phyloP scores from a whole-genome alignment of 2,888 invertebrate genomes.

The Agrochola lychnidis region DNA sequence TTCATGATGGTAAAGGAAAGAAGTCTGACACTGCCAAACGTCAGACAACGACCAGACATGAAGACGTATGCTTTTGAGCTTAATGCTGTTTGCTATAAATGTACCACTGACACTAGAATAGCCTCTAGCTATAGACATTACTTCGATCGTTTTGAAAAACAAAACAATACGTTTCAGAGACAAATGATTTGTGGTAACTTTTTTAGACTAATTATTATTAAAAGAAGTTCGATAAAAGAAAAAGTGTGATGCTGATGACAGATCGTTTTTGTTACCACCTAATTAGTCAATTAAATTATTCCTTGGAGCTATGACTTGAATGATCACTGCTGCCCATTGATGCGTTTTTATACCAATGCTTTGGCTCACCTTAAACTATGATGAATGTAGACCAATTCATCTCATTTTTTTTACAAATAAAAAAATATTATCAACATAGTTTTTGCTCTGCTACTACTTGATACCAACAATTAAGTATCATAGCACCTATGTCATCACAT shows the following conservation, averaged over 20 bases:
- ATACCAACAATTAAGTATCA: conserved; percentile 64
- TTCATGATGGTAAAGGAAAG: not conserved
- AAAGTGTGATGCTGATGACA: conserved; percentile 45
- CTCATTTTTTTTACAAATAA: conserved; percentile 32
- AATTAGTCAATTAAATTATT: conserved; percentile 40
- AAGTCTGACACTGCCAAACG: not conserved
- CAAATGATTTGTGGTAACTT: not conserved
- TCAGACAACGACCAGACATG: not conserved
- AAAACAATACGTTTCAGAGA: not conserved
- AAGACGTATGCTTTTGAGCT: not conserved
- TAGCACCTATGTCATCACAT: conserved; percentile 70
- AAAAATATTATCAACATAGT: not conserved
- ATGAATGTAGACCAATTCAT: conserved; percentile 51
- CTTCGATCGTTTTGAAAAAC: not conserved
- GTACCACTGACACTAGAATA: not conserved
- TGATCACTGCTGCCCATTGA: conserved; percentile 38
- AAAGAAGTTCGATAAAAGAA: conserved; percentile 12
- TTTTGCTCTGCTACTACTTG: conserved; percentile 58
- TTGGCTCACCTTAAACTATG: conserved; percentile 30
- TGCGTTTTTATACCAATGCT: conserved; percentile 22
- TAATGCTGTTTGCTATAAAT: no score
- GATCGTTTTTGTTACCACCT: conserved; percentile 34
- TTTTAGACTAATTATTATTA: not conserved
- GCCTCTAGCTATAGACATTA: not conserved
- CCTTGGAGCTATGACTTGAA: conserved; percentile 52